Conservation (phyloP, 1,140 invertebrate species). For the Aphelenchoides besseyi region DNA sequence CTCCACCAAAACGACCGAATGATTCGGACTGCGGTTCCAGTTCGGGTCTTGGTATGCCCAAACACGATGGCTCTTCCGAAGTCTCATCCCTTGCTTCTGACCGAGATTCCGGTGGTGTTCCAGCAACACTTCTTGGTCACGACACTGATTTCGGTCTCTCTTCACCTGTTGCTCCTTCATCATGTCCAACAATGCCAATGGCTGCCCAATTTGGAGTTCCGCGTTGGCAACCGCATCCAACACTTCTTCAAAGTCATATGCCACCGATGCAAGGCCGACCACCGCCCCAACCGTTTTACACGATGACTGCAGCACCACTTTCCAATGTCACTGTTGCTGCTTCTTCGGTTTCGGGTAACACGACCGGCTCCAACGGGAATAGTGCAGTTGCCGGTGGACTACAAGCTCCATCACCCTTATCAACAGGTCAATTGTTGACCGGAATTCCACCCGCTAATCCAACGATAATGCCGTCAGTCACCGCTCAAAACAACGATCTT, state of each 20-base stretch:
- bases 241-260: background rate
- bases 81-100: conserved; percentile 32
- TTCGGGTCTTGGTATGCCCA: conserved; percentile 54
- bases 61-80: conserved; percentile 50
- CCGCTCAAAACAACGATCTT: conserved; percentile 44
- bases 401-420: conserved; percentile 11
- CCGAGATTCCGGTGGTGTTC: conserved; percentile 32
- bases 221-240: conserved; percentile 21
- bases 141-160: background rate
- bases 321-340: conserved; percentile 8
- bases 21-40: conserved; percentile 57
- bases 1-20: conserved; percentile 10
- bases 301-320: conserved; percentile 23
- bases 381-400: conserved; percentile 11
- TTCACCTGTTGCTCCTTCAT: background rate
- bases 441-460: conserved; percentile 39
- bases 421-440: conserved; percentile 17
- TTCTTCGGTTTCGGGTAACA: background rate
- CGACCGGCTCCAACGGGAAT: conserved; percentile 1
- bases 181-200: conserved; percentile 9
- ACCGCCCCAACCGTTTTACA: conserved; percentile 23
- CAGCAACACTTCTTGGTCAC: background rate
- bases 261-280: background rate
- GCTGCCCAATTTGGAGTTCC: background rate
- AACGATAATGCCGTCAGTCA: conserved; percentile 36